Base-by-base conservation (phyloP, 92 coral and sea anemone genomes). In the Isaurus tuberculatus region DNA sequence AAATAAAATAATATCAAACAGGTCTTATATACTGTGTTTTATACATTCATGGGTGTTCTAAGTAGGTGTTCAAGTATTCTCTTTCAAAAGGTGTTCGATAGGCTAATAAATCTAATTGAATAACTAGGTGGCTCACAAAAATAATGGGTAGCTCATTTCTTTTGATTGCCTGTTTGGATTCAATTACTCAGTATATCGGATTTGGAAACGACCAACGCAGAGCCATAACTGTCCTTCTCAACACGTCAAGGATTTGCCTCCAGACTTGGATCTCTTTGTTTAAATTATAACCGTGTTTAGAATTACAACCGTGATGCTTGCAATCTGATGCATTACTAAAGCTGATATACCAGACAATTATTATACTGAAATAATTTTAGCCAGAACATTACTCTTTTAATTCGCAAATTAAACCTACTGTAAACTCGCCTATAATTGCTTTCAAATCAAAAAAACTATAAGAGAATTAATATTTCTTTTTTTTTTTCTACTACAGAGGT, bases 161-260 rank as follows among this genome's bases (percentile, higher is more conserved):
- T 20, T 77, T 77, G 82, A 77, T 77, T 77, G 82, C 82, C 82
- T 77, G 22, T 77, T 77, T 77, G 82, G 55, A 26, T 77, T 77
- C 6, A 8, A 65, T 77, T 77, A 77, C 82, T 63, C n/a, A n/a
- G n/a, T 29, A 63, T 63, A 63, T 63, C 68, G 82, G 82, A 77
- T 77, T 77, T 55, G 82, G 69, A 33, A 16, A 16, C n/a, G 82
- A 77, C 82, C 82, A 77, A 77, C 82, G 82, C 82, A 40, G 48
- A 33, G 82, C 42, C 33, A 32, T 77, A 77, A 61, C 68, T 70
- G 23, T 2, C 44, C 66, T 74, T 74, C 23, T 77, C 48, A 77
- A 77, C 82, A 77, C 82, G 69, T 77, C 22, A 36, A 32, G 82
- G 22, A 34, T 58, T 57, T 58, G 36, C 46, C 46, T 34, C 27